These are phyloP conservation scores for Karalla daura DNA, from an alignment of 2,797 vertebrate genomes.

Conservation along the genomic window DNA sequence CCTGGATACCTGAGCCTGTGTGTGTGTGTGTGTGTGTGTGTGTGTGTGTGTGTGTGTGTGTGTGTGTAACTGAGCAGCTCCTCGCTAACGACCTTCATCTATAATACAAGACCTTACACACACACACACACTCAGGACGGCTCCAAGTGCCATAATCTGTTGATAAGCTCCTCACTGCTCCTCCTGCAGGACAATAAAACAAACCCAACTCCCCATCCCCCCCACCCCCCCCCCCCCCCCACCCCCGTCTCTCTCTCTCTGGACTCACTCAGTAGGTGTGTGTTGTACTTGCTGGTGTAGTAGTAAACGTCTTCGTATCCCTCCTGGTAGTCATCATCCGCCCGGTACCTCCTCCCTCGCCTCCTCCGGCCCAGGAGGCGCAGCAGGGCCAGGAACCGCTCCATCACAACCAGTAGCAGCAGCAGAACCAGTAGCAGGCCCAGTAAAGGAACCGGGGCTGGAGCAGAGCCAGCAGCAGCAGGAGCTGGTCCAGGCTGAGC, in stretches of 20 bases:
- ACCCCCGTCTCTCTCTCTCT: neutral
- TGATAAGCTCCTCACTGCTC: slow-evolving; percentile 47
- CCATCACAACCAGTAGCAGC: slow-evolving; percentile 80
- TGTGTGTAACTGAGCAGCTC: slow-evolving; percentile 72
- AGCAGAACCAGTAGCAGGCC: slow-evolving; percentile 67
- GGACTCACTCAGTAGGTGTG: slow-evolving; percentile 89
- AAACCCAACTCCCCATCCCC: slow-evolving; percentile 13
- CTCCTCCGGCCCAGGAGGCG: slow-evolving; percentile 93
- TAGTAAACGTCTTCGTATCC: slow-evolving; percentile 99
- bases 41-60: slow-evolving; percentile 83
- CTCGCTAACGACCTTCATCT: slow-evolving; percentile 68
- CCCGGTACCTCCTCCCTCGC: slow-evolving; percentile 96
- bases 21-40: slow-evolving; percentile 6
- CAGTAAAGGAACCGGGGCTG: slow-evolving; percentile 94
- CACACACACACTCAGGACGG: slow-evolving; percentile 12
- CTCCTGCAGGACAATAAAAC: slow-evolving; percentile 36
- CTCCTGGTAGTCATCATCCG: slow-evolving; percentile 98
- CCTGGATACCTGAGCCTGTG: slow-evolving; percentile 64
- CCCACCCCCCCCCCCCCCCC: neutral
- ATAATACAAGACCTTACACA: slow-evolving; percentile 54
- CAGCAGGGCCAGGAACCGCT: slow-evolving; percentile 94
- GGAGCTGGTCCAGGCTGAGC: too few relatives aligned
- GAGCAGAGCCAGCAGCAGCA: slow-evolving; percentile 70
- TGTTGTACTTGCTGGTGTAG: slow-evolving; percentile 89
- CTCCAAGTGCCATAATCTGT: slow-evolving; percentile 53